Conservation (phyloP, 2,113 vertebrate genomes). For the Anolis sagrei region DNA sequence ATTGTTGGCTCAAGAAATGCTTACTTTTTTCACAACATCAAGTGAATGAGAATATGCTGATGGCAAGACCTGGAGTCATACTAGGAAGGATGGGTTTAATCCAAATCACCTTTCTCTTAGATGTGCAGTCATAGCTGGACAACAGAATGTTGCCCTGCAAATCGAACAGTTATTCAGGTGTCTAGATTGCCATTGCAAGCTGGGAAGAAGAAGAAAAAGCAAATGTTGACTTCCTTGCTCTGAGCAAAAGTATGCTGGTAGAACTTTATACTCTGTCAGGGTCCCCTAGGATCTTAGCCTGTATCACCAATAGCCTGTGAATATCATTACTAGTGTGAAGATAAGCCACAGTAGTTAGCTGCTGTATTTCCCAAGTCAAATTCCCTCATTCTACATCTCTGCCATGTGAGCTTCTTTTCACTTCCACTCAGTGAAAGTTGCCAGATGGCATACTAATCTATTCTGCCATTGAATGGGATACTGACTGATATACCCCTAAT, state of each 20-base stretch:
- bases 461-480: neutral
- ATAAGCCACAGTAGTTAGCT: neutral
- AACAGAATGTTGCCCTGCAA: too few species aligned
- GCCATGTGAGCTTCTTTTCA: neutral
- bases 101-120: too few species aligned
- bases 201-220: too few species aligned
- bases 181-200: too few species aligned
- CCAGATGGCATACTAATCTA: neutral
- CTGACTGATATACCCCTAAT: neutral
- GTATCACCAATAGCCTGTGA: neutral
- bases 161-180: too few species aligned
- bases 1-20: too few species aligned
- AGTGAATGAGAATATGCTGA: conserved; percentile 44
- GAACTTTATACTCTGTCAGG: conserved; percentile 47
- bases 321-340: neutral
- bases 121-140: too few species aligned
- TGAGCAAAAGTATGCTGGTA: conserved; percentile 22
- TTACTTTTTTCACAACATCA: conserved; percentile 41
- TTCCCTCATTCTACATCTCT: too few species aligned
- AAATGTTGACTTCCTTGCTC: too few species aligned
- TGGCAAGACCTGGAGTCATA: neutral
- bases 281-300: too few species aligned
- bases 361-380: neutral
- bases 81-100: too few species aligned
- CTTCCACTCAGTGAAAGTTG: neutral